phyloP scores from a whole-genome alignment of 1,140 invertebrate species.

The Harlomillsia oculata region DNA sequence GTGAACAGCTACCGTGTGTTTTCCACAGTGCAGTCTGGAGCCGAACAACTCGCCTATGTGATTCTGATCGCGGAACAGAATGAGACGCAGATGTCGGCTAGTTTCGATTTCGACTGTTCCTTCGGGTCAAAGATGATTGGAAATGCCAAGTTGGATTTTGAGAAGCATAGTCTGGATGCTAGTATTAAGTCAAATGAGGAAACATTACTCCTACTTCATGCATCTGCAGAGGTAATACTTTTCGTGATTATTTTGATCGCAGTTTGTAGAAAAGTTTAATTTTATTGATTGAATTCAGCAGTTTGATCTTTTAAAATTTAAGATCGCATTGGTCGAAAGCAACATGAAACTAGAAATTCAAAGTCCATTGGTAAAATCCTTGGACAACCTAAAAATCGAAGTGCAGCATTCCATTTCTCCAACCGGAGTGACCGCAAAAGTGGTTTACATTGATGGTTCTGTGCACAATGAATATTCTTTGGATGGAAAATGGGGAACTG shows the following conservation, averaged over 20 bases:
- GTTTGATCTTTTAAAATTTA: no score
- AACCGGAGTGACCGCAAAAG: no score
- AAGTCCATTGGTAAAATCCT: background rate
- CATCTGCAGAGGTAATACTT: background rate
- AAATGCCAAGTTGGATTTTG: background rate
- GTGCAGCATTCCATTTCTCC: no score
- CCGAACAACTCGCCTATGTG: background rate
- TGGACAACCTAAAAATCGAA: no score
- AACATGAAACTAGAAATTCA: background rate
- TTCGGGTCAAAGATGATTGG: constrained; percentile 6
- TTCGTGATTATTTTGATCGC: no score
- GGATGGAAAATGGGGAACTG: background rate
- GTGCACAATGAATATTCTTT: no score
- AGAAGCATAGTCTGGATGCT: background rate
- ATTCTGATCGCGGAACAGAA: background rate
- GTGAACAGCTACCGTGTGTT: background rate
- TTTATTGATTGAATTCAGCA: no score
- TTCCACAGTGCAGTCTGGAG: background rate
- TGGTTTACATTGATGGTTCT: no score
- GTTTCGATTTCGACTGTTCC: constrained; percentile 8
- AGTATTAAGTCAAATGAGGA: background rate
- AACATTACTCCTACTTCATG: background rate
- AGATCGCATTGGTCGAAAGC: no score
- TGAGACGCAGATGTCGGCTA: background rate
- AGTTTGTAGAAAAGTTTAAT: no score